Base-by-base conservation (phyloP, 2,113 vertebrate genomes). In the Struthidea cinerea region DNA sequence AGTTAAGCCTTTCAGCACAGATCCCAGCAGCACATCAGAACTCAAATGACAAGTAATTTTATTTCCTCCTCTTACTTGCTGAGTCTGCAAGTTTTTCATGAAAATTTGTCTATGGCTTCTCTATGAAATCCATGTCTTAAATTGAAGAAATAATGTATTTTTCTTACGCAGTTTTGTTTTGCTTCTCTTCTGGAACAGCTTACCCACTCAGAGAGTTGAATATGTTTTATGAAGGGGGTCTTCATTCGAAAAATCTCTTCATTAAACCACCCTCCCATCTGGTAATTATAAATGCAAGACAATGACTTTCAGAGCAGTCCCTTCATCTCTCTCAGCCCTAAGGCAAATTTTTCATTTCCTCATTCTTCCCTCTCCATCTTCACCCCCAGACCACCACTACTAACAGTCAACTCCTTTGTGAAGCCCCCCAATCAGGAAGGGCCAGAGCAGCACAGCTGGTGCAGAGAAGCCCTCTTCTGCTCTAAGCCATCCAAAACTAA, bases 281-380 rank as follows among this genome's bases (percentile, higher is more conserved):
- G 68, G 68, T 71, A 94, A 95, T 79, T 94, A 91, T 63, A 96
- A 86, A 80, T 59, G 44, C 65, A 93, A 84, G 82, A 96, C 68
- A 94, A 92, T 84, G 55, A 88, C 86, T 93, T 92, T 90, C 82
- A 96, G 92, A 84, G 23, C 57, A 90, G 64, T 28, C 39, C 59
- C 80, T 95, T 95, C 75, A 92, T 91, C 56, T 78, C 41, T 37
- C 53, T 55, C 55, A 88, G 95, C 95, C 95, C 30, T 49, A 84
- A 88, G 91, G 95, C 94, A 94, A 87, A 91, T 63, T 69, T 86
- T 97, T 84, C 46, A 96, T 91, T 95, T 90, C 89, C 57, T 91
- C 87, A 81, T 89, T 92, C 83, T 74, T 74, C 37, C 46, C 37
- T 84, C 87, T 87, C 68, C 44, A 82, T 78, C 91, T 89, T 82